phyloP scores from a whole-genome alignment of 2,888 invertebrate species.

The Acanthosepion pharaonis region DNA sequence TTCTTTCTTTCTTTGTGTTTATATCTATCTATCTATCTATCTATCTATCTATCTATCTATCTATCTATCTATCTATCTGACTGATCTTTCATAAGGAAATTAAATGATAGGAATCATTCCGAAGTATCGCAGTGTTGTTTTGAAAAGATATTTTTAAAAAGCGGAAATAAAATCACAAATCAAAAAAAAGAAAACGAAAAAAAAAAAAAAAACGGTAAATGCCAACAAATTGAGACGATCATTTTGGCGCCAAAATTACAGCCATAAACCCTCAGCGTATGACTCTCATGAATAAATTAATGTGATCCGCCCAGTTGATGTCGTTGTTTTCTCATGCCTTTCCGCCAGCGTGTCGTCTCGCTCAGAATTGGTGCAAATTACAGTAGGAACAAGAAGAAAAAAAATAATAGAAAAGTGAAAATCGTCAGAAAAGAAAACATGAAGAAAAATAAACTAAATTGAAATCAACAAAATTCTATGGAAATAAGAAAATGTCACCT shows the following conservation, averaged over 20 bases:
- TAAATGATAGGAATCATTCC: too few species aligned
- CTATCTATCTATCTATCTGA: too few species aligned
- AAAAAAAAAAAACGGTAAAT: too few species aligned
- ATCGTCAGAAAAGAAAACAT: not conserved
- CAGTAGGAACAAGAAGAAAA: not conserved
- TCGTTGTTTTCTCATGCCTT: not conserved
- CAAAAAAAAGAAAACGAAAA: not conserved
- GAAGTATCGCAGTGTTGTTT: not conserved
- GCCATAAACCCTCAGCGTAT: not conserved
- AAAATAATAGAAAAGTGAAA: not conserved
- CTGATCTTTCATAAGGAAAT: too few species aligned
- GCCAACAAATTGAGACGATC: not conserved
- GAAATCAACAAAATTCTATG: too few species aligned
- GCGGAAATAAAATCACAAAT: not conserved
- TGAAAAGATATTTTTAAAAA: not conserved
- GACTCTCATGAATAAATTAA: not conserved
- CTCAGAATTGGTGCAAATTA: not conserved
- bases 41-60: too few species aligned
- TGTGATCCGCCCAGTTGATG: not conserved
- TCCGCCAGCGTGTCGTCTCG: not conserved
- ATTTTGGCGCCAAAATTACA: slow-evolving; percentile 17
- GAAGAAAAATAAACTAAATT: not conserved
- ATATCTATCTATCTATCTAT: too few species aligned
- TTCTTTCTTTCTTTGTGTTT: too few species aligned
- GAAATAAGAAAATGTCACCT: too few species aligned